Conservation (phyloP, 2,797 vertebrate species). For the Ibycter americanus region DNA sequence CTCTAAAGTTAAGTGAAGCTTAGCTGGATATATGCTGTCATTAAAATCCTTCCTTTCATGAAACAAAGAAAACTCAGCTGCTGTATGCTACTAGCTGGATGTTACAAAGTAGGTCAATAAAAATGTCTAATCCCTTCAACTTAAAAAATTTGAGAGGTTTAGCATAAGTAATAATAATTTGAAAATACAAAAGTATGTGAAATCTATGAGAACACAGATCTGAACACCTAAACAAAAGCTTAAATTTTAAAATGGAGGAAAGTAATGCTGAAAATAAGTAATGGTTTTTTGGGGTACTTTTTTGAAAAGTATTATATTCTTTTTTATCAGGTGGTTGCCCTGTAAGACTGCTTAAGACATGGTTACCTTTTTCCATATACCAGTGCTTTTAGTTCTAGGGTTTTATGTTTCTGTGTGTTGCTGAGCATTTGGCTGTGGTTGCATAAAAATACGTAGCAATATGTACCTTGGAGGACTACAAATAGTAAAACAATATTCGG, state of each 20-base stretch:
- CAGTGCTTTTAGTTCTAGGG: not conserved
- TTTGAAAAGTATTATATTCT: not conserved
- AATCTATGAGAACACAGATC: not conserved
- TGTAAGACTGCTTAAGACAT: conserved; percentile 60
- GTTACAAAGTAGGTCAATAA: not conserved
- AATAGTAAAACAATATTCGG: not conserved
- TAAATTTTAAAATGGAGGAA: not conserved
- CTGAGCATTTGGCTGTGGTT: conserved; percentile 18
- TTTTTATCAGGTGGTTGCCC: not conserved
- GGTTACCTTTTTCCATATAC: not conserved
- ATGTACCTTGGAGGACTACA: not conserved
- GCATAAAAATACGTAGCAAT: not conserved
- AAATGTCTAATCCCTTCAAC: not conserved
- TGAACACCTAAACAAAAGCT: not conserved
- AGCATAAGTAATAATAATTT: not conserved
- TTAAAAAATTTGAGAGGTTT: not conserved
- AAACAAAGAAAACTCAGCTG: not conserved
- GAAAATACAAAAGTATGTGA: not conserved
- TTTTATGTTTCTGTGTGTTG: conserved; percentile 15
- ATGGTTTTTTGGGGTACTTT: not conserved
- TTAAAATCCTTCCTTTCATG: not conserved
- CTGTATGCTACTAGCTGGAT: not conserved
- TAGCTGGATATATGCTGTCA: not conserved
- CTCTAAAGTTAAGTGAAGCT: not conserved
- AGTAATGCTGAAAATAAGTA: not conserved